Conservation (phyloP, 2,797 vertebrate species). For the Cossypha caffra region DNA sequence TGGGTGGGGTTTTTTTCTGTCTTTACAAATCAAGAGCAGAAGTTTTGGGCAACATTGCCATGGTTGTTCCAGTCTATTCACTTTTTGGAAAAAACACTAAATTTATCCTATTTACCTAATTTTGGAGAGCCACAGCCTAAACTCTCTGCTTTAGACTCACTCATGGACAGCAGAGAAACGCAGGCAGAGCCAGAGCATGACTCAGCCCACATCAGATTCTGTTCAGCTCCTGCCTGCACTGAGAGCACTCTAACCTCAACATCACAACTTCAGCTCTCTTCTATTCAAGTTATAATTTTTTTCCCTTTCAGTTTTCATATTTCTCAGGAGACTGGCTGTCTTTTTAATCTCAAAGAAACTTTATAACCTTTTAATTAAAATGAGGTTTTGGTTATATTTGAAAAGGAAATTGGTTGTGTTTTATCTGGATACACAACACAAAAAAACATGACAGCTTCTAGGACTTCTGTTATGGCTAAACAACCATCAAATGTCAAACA, state of each 20-base stretch:
- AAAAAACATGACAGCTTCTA: background rate
- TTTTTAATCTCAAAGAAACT: background rate
- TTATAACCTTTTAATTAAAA: background rate
- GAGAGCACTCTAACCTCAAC: background rate
- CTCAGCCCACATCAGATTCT: background rate
- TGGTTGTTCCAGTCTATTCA: background rate
- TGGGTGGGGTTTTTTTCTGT: accelerated
- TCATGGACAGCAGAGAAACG: background rate
- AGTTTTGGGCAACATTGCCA: accelerated
- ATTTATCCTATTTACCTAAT: background rate
- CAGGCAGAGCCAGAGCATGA: background rate
- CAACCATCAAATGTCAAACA: accelerated
- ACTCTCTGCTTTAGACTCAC: background rate
- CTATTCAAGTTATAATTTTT: background rate
- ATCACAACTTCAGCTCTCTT: background rate
- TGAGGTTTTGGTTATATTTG: background rate
- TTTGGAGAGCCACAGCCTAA: background rate
- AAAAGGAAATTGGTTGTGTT: background rate
- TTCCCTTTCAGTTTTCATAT: accelerated
- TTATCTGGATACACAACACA: background rate
- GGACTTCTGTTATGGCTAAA: background rate
- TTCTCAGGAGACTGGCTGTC: background rate
- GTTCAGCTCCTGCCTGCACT: background rate
- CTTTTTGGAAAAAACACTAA: accelerated
- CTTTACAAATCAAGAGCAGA: background rate